phyloP scores from a whole-genome alignment of 2,888 invertebrate species.

The Phrixothrix hirtus region DNA sequence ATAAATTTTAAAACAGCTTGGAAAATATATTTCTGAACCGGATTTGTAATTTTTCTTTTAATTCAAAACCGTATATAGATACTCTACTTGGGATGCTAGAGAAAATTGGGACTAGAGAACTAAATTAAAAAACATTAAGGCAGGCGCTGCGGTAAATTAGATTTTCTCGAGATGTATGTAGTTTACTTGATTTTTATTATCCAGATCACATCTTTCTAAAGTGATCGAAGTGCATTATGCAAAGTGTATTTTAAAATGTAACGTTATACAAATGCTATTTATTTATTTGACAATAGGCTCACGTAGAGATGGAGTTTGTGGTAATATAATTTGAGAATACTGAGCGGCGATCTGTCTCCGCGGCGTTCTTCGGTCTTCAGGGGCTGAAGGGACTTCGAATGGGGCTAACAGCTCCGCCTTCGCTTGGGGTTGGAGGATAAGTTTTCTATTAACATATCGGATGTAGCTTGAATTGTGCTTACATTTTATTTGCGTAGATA shows the following conservation, averaged over 20 bases:
- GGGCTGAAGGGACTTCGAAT: constrained; percentile 30
- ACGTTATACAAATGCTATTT: constrained; percentile 58
- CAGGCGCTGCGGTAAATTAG: not conserved
- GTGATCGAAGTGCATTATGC: constrained; percentile 51
- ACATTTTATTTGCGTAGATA: no score
- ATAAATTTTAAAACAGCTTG: constrained; percentile 11
- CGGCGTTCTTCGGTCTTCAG: constrained; percentile 32
- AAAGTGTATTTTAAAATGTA: constrained; percentile 57
- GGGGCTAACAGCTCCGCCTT: constrained; percentile 31
- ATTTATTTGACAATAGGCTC: constrained; percentile 59
- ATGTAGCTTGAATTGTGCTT: constrained; percentile 40
- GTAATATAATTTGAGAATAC: constrained; percentile 57
- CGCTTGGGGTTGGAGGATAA: constrained; percentile 36
- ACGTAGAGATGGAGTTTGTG: constrained; percentile 54
- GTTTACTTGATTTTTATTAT: constrained; percentile 38
- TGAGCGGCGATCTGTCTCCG: constrained; percentile 56
- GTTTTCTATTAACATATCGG: constrained; percentile 48
- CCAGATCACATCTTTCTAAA: constrained; percentile 47
- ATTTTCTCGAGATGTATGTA: not conserved
- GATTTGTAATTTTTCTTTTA: no score
- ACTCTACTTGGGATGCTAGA: no score
- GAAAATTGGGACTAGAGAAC: no score
- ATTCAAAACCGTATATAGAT: no score
- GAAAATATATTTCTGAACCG: no score
- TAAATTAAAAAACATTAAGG: no score